Conservation (phyloP, 1,140 invertebrate genomes). For the Trachymyrmex cornetzi region DNA sequence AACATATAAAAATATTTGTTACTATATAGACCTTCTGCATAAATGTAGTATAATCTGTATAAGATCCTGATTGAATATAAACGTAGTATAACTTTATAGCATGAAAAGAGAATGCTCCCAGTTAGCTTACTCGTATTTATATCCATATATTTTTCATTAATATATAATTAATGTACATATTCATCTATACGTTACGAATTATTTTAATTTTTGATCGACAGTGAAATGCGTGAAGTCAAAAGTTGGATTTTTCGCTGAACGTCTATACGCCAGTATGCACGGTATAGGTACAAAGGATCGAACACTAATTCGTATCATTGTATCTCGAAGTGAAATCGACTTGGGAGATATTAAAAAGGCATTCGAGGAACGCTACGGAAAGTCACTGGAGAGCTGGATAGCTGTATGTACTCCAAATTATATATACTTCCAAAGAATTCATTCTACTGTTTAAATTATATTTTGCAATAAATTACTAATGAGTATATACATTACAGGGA, state of each 20-base stretch:
- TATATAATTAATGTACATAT: not conserved
- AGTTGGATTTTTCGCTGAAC: slow-evolving; percentile 97
- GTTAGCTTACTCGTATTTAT: slow-evolving; percentile 28
- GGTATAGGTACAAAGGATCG: slow-evolving; percentile 96
- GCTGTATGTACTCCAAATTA: slow-evolving; percentile 89
- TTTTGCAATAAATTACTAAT: slow-evolving; percentile 23
- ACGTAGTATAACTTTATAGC: slow-evolving; percentile 17
- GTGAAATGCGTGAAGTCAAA: slow-evolving; percentile 96
- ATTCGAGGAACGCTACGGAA: slow-evolving; percentile 94
- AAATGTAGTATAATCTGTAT: slow-evolving; percentile 3
- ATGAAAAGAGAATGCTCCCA: slow-evolving; percentile 31
- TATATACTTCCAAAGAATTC: not conserved
- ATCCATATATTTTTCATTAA: slow-evolving; percentile 49
- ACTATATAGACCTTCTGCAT: not conserved
- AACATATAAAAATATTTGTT: slow-evolving; percentile 28
- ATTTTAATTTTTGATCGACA: slow-evolving; percentile 83
- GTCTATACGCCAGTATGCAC: slow-evolving; percentile 95
- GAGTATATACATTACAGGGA: slow-evolving; percentile 88
- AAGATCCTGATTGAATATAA: not conserved
- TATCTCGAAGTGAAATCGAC: slow-evolving; percentile 97
- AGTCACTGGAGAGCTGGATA: slow-evolving; percentile 94
- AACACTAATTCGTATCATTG: slow-evolving; percentile 95
- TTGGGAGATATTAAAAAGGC: slow-evolving; percentile 96
- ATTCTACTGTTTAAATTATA: slow-evolving; percentile 7
- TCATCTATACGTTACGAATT: not conserved